phyloP scores from a whole-genome alignment of 1,140 invertebrate genomes.

The Nephotettix cincticeps region DNA sequence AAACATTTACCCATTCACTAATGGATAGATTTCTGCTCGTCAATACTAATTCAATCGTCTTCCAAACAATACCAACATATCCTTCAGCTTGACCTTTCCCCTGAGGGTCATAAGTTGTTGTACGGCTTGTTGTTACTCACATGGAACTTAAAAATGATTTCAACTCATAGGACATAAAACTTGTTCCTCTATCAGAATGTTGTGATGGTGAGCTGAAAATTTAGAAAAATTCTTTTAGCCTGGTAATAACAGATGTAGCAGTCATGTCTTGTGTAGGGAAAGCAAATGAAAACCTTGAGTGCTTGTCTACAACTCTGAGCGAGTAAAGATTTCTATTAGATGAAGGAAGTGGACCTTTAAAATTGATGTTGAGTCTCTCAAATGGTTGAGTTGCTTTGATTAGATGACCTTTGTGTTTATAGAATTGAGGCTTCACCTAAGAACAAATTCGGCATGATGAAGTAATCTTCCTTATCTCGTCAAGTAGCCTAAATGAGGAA shows the following conservation, averaged over 20 bases:
- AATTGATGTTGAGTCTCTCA: constrained; percentile 40
- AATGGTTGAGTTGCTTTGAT: constrained; percentile 41
- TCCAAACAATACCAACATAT: too few species aligned
- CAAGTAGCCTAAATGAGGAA: constrained; percentile 37
- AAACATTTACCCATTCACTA: too few species aligned
- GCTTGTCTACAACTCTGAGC: constrained; percentile 43
- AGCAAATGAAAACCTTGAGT: constrained; percentile 43
- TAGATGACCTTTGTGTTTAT: constrained; percentile 22
- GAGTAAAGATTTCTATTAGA: constrained; percentile 38
- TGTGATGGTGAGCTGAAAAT: constrained; percentile 36
- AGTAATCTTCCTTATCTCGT: constrained; percentile 34
- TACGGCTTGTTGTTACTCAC: too few species aligned
- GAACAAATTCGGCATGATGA: constrained; percentile 30
- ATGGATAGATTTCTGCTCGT: too few species aligned
- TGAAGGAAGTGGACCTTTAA: constrained; percentile 42
- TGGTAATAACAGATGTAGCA: constrained; percentile 35
- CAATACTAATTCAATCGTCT: too few species aligned
- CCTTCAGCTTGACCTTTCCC: too few species aligned
- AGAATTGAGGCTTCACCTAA: constrained; percentile 36
- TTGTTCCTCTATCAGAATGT: background rate
- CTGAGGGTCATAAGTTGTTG: too few species aligned
- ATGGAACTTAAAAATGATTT: background rate
- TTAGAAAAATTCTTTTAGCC: constrained; percentile 34
- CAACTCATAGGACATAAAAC: background rate
- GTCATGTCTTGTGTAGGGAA: constrained; percentile 35